Base-by-base conservation (phyloP, 2,888 invertebrate genomes). In the Nemotelus nigrinus region DNA sequence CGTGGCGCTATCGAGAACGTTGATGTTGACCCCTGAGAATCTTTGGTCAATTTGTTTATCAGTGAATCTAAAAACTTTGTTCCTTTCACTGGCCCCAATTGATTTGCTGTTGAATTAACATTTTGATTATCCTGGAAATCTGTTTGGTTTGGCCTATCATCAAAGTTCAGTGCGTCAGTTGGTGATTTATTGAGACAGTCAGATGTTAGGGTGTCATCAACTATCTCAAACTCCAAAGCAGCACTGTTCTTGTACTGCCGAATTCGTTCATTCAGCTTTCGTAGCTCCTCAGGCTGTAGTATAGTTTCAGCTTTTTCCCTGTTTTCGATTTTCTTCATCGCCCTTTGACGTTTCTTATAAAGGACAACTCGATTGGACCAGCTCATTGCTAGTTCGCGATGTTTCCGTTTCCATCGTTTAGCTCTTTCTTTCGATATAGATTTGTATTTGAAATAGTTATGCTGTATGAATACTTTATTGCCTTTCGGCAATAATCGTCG, bases 41-140 rank as follows among this genome's bases (percentile, higher is more conserved):
- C 76, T 41, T 64, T 78, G 68, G 60, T 67, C 71, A 78, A 65
- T 63, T 78, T 78, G 47, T 76, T 76, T 45, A 78, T 78, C 10
- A 78, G 41, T 6, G 45, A 70, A 58, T 78, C 78, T 53, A 78
- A 47, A 47, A 77, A 78, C 6, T 76, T 76, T 47, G 44, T 41
- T 6, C 55, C 53, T 10, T 68, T 76, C 39, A 63, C 45, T n/a
- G 10, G 48, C 43, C 25, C 5, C 41, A 39, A 10, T 39, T 25
- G n/a, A 53, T n/a, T n/a, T 8, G 43, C 10, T 25, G 3, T 8
- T 3, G 43, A 3, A 3, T 68, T 53, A 25, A n/a, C 6, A 25
- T 58, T 58, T 58, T 5, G 5, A 58, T 10, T 25, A 58, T 71
- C 10, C 53, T 25, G 25, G 25, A 25, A 25, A 25, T 25, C 25